Evolutionary conservation across 2,888 invertebrate species (phyloP), one percentile per base, ranked within the genome.

Genomic region (Andrena minutula): DNA sequence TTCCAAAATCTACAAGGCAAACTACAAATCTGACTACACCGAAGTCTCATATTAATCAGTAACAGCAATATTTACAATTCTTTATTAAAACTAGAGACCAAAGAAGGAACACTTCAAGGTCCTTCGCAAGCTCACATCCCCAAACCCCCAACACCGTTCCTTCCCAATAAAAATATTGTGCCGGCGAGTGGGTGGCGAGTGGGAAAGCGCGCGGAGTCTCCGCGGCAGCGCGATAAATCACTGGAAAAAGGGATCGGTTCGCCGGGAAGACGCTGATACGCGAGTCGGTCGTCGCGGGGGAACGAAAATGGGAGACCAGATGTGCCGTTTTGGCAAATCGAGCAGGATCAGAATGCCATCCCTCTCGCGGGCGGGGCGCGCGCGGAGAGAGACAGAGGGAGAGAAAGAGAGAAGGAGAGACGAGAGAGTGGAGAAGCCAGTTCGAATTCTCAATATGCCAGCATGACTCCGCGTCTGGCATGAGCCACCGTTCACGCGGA

Each of bases 361-460:
- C 30, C 66, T 71, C 74, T 64, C 32, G 16, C 32, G 26, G 1
- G 49, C 12, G 12, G 35, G 30, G 68, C 20, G 60, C 51, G 41
- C 28, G 28, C 26, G 16, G 60, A 10, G 5, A 28, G n/a, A 23
- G 12, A 28, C 10, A 63, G 16, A 63, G 47, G 26, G 6, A 28
- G 16, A 53, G 47, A 30, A 53, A 10, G 23, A 30, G 12, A 12
- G 20, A 32, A 12, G n/a, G n/a, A 5, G 7, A 23, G 26, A 63
- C 28, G 26, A 51, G 58, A 56, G 64, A 71, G 58, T 26, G 16
- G 35, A 56, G 75, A 82, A 58, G 82, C 79, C 79, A 82, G 87
- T 81, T 85, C 86, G 86, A 86, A 88, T 86, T 90, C 89, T 89
- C 90, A 89, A 90, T 90, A 90, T 88, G 89, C 84, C 83, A 78